phyloP scores from a whole-genome alignment of 2,888 invertebrate species.

The Macrostomum cliftonense region DNA sequence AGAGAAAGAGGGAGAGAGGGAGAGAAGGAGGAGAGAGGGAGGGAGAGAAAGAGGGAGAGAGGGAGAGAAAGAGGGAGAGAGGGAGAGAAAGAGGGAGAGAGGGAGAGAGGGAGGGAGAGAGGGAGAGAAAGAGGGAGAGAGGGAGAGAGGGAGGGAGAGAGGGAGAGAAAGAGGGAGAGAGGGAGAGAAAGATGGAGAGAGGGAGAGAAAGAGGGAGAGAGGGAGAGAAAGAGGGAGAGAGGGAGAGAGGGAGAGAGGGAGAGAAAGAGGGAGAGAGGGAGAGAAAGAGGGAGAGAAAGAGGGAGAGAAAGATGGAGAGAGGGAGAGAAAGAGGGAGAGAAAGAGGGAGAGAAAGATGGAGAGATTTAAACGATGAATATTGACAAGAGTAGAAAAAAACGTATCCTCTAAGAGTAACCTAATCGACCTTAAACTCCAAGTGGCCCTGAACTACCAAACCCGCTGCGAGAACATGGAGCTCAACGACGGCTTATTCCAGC shows the following conservation, averaged over 20 bases:
- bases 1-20: constrained; percentile 2
- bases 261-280: background rate
- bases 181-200: too few species aligned
- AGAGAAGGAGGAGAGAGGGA: background rate
- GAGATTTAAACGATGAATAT: too few species aligned
- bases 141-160: too few species aligned
- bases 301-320: background rate
- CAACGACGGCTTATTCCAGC: constrained; percentile 42
- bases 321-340: too few species aligned
- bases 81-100: background rate
- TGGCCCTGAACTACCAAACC: constrained; percentile 47
- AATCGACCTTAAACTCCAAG: too few species aligned
- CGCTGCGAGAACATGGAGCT: constrained; percentile 41
- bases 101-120: background rate
- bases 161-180: too few species aligned
- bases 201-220: background rate
- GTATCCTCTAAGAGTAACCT: too few species aligned
- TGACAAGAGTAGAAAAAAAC: too few species aligned
- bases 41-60: too few species aligned
- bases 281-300: background rate
- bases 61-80: too few species aligned
- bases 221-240: background rate
- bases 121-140: too few species aligned
- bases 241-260: background rate
- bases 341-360: too few species aligned